Base-by-base conservation (phyloP, 2,888 invertebrate species). In the Lymantria dispar region DNA sequence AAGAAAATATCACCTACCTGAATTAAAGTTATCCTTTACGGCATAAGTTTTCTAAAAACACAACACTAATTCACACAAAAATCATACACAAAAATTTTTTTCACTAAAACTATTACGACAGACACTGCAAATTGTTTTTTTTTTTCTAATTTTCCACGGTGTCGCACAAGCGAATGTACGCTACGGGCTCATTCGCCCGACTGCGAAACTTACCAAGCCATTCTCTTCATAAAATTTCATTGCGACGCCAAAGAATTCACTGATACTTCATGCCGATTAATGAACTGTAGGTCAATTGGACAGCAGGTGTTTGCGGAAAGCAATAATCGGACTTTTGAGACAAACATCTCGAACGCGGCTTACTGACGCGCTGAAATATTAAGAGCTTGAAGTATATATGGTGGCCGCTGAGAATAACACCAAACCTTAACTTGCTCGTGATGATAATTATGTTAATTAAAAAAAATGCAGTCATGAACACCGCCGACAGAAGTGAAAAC, bases 141-240 rank as follows among this genome's bases (percentile, higher is more conserved):
- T 45, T 37, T 22, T 45, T 45, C n/a, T 14, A n/a, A 11, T 30
- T 37, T 37, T 45, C 22, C 44, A n/a, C 44, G 15, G 36, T 14
- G 15, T 14, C 12, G 11, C 7, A 38, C 7, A 8, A 8, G 41
- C 50, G 50, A 42, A 29, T 14, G 13, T 12, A 14, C 46, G 45
- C 43, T 10, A 11, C 43, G 50, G 47, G 47, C 50, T 38, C 38
- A 12, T n/a, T 22, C 30, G 50, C 50, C 50, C 46, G 43, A 50
- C 50, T 50, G 47, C 43, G 33, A 33, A 38, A n/a, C 37, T n/a
- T 13, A 9, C 12, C 14, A 5, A 33, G 3, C 39, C 50, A 50
- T 50, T 50, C 50, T 43, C 50, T 50, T 39, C 38, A 46, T 43
- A 10, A 11, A 37, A 15, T 36, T 39, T 31, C 36, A 22, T 15